Evolutionary conservation across 2,888 invertebrate genomes (phyloP), one percentile per base, ranked within the genome.

Genomic region (Falcaria lacertinaria): DNA sequence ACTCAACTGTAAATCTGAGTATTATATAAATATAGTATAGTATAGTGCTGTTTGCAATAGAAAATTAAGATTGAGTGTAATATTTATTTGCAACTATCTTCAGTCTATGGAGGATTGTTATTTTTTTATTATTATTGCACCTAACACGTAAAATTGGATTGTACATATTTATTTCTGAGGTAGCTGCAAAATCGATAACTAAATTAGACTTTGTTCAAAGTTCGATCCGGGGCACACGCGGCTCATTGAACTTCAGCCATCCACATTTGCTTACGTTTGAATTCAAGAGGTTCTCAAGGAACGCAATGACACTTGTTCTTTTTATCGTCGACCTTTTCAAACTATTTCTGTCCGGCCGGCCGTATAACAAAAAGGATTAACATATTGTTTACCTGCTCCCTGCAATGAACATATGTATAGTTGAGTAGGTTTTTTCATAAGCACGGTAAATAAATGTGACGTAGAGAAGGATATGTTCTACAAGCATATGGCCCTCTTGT

Each of bases 171-270:
- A 64, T 74, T 71, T 69, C 61, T 49, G 58, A 66, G 63, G 54
- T 57, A 54, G 57, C 48, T 51, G 54, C 71, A 70, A 66, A 72
- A 71, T 71, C 69, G 64, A 69, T 68, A 54, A 47, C 57, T 61
- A 63, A 67, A 70, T 61, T 66, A 65, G 57, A 73, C 63, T 73
- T 74, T 52, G 65, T 62, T 48, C 56, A 56, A 70, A 79, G 69
- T 77, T 74, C 55, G 73, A 67, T 71, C 64, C 64, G 60, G 63
- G 60, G 63, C 57, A 68, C 55, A 60, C 68, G 75, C 69, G 76
- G 68, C 74, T 78, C 81, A 82, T 82, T 80, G 69, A 79, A 80
- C 78, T 82, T 76, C 60, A 64, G 63, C 70, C 64, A 71, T 76
- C 59, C 67, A 73, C 75, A 79, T 81, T 81, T 80, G 78, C 80